Percentiles rank a stretch among this genome's conserved stretches.
These are phyloP conservation scores for Aricia artaxerxes DNA, from an alignment of 2,888 invertebrate genomes.

Conservation along the genomic window DNA sequence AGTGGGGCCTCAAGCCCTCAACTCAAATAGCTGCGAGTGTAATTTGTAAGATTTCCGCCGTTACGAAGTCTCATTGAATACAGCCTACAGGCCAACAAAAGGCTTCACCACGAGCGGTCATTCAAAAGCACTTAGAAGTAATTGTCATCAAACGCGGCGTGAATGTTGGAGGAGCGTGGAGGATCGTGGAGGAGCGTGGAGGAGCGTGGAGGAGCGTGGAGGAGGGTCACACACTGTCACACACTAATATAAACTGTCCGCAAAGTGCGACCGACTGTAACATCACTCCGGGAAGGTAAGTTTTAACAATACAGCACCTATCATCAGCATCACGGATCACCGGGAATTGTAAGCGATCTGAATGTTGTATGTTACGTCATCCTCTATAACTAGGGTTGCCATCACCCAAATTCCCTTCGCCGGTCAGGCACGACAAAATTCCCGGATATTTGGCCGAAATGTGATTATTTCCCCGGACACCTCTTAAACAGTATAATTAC, in stretches of 20 bases:
- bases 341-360: too few relatives aligned
- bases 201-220: neutral
- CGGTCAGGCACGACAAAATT: too few relatives aligned
- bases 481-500: too few relatives aligned
- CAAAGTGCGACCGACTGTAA: slow-evolving; percentile 9
- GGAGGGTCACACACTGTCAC: neutral
- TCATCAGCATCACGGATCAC: neutral
- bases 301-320: neutral
- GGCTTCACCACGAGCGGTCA: neutral
- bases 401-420: too few relatives aligned
- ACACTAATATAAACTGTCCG: neutral
- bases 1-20: neutral
- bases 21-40: neutral
- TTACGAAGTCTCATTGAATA: neutral
- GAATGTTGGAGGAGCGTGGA: neutral
- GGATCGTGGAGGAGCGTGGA: too few relatives aligned
- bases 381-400: too few relatives aligned
- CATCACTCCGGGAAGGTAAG: neutral
- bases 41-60: neutral
- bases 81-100: neutral
- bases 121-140: neutral
- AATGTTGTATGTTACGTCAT: too few relatives aligned
- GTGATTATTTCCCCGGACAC: too few relatives aligned
- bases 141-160: slow-evolving; percentile 4
- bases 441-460: too few relatives aligned